A percentile compares a stretch with the other conserved stretches of the same genome.
phyloP scores from a whole-genome alignment of 2,113 vertebrate genomes.

The Clinocottus analis region DNA sequence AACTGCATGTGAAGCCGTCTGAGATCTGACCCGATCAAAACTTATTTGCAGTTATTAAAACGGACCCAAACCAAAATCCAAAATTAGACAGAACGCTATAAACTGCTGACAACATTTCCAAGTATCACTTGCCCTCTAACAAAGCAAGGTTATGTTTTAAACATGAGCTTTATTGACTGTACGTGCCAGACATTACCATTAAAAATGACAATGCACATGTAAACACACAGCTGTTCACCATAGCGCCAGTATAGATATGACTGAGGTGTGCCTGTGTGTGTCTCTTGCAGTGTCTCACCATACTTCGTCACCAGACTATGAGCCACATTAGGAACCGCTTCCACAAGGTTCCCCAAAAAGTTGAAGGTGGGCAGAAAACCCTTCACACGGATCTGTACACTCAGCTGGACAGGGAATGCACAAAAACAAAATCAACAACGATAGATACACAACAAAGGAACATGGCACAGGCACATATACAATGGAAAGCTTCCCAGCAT shows the following conservation, averaged over 20 bases:
- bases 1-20: slow-evolving; percentile 1
- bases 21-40: slow-evolving; percentile 4
- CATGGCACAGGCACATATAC: neutral
- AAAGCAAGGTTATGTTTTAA: neutral
- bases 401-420: slow-evolving; percentile 66
- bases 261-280: slow-evolving; percentile 1
- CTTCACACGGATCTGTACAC: slow-evolving; percentile 66
- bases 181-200: neutral
- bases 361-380: slow-evolving; percentile 83
- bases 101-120: neutral
- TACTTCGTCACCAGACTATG: slow-evolving; percentile 84
- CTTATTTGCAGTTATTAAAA: slow-evolving; percentile 28
- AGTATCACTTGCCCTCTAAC: neutral
- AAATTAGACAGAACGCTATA: neutral
- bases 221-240: neutral
- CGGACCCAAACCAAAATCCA: neutral
- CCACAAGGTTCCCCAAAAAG: slow-evolving; percentile 90
- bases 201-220: neutral
- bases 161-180: neutral
- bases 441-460: neutral
- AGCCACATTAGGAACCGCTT: slow-evolving; percentile 84
- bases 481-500: neutral
- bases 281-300: slow-evolving; percentile 77
- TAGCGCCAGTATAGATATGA: neutral
- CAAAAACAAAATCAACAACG: slow-evolving; percentile 6